These are phyloP conservation scores for Typhlomys cinereus DNA, from an alignment of 2,113 vertebrate species.

Conservation along the genomic window DNA sequence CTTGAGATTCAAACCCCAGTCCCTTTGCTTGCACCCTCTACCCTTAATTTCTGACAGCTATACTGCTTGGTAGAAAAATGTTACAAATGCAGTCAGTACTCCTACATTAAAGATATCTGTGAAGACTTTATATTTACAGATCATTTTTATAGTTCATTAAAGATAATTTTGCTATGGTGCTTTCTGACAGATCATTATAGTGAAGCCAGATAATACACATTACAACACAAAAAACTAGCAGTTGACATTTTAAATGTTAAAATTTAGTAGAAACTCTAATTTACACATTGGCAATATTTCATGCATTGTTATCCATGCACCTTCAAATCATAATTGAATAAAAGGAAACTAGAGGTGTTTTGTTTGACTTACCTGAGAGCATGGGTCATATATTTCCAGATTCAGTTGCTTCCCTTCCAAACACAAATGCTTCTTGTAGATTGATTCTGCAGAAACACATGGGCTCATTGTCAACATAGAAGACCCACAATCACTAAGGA, in stretches of 20 bases:
- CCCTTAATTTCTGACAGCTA: neutral
- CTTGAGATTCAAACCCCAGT: too few relatives aligned
- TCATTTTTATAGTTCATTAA: neutral
- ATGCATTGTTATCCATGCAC: neutral
- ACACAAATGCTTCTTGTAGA: constrained; percentile 90
- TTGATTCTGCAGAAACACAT: constrained; percentile 86
- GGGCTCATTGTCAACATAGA: neutral
- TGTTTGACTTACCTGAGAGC: constrained; percentile 88
- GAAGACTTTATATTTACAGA: neutral
- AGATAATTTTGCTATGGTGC: neutral
- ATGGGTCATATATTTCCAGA: constrained; percentile 92
- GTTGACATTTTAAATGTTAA: constrained; percentile 18
- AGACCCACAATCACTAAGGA: constrained; percentile 37
- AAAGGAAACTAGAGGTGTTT: neutral
- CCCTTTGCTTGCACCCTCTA: too few relatives aligned
- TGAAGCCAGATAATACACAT: neutral
- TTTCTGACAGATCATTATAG: neutral
- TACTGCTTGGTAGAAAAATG: neutral
- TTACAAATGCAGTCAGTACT: neutral
- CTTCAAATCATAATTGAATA: constrained; percentile 18
- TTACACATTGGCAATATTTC: neutral
- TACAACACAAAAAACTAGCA: neutral
- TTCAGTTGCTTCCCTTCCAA: constrained; percentile 90
- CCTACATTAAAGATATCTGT: neutral
- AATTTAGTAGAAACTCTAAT: neutral